These are phyloP conservation scores for Elanus axillaris DNA, from an alignment of 2,113 vertebrate genomes.

Conservation along the genomic window DNA sequence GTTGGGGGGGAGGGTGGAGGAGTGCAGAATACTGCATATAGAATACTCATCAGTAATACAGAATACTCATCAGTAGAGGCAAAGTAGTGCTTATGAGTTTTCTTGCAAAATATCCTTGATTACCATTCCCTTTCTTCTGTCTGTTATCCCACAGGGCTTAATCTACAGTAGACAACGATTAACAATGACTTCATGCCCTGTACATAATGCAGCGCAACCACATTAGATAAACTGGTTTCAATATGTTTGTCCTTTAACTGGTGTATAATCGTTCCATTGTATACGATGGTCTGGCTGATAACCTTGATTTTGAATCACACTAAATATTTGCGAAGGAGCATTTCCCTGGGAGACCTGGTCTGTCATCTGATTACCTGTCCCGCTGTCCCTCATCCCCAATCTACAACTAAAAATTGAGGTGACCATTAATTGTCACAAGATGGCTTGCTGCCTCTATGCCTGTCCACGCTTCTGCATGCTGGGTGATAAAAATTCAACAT, in stretches of 20 bases:
- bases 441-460: not conserved
- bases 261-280: not conserved
- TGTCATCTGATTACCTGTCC: not conserved
- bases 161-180: not conserved
- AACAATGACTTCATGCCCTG: not conserved
- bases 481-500: not conserved
- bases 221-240: not conserved
- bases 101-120: not conserved
- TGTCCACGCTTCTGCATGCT: not conserved
- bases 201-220: not conserved
- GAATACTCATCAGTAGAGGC: not conserved
- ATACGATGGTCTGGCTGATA: not conserved
- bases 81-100: not conserved
- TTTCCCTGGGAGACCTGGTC: not conserved
- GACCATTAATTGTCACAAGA: not conserved
- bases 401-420: not conserved
- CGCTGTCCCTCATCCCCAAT: fast-evolving
- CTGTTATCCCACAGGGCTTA: not conserved
- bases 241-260: not conserved
- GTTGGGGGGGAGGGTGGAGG: fast-evolving
- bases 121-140: not conserved
- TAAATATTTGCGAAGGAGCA: not conserved
- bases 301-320: not conserved
- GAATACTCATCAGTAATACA: no score
- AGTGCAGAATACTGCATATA: not conserved